Percentiles rank a stretch among this genome's conserved stretches.
phyloP scores from a whole-genome alignment of 1,140 invertebrate species.

The Nylanderia fulva region DNA sequence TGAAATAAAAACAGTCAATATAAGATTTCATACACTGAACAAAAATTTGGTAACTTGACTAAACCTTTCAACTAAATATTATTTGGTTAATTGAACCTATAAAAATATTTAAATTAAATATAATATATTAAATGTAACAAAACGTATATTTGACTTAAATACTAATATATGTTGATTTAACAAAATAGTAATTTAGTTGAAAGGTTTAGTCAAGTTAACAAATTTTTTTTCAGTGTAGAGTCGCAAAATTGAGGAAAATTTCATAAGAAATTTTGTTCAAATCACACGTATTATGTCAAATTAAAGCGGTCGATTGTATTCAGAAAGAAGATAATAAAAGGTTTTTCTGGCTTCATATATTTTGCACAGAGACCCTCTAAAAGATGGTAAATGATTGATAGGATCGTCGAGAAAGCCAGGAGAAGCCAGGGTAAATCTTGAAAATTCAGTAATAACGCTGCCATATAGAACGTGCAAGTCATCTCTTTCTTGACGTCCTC shows the following conservation, averaged over 20 bases:
- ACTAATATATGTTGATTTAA: too few relatives aligned
- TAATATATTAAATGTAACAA: too few relatives aligned
- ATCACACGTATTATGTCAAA: background rate
- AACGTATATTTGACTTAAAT: too few relatives aligned
- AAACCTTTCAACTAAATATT: too few relatives aligned
- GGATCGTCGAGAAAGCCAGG: background rate
- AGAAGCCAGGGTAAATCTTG: background rate
- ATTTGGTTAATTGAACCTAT: too few relatives aligned
- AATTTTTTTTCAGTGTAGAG: too few relatives aligned
- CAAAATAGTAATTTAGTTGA: too few relatives aligned
- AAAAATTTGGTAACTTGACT: too few relatives aligned
- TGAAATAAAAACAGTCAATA: background rate
- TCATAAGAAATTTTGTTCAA: background rate
- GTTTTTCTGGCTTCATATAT: background rate
- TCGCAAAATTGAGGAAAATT: background rate
- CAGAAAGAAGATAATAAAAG: background rate
- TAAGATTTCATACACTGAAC: background rate
- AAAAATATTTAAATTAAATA: too few relatives aligned
- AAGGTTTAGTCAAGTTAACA: too few relatives aligned
- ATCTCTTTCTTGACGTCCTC: conserved; percentile 15
- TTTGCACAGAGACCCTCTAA: background rate
- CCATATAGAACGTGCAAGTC: conserved; percentile 1
- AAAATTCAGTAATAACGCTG: conserved; percentile 34
- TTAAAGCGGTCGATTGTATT: background rate
- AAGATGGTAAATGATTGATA: conserved; percentile 17